Conservation (phyloP, 2,888 invertebrate species). For the Diaphora mendica region DNA sequence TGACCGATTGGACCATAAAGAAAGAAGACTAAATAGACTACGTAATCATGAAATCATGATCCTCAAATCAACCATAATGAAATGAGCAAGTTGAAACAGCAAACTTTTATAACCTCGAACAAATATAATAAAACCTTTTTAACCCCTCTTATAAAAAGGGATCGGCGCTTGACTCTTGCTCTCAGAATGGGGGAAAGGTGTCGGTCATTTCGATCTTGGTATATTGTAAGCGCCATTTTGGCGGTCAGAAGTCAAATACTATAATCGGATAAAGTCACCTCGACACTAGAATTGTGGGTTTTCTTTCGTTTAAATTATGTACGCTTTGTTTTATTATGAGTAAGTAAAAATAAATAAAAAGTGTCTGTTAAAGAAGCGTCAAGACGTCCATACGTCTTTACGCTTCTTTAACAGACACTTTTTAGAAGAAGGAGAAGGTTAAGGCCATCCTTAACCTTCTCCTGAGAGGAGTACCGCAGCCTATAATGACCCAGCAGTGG, state of each 20-base stretch:
- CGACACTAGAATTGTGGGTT: slow-evolving; percentile 35
- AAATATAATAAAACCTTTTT: background rate
- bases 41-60: too few relatives aligned
- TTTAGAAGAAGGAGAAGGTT: too few relatives aligned
- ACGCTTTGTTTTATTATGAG: background rate
- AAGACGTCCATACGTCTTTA: too few relatives aligned
- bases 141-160: slow-evolving; percentile 9
- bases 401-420: too few relatives aligned
- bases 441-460: too few relatives aligned
- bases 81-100: background rate
- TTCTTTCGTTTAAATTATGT: slow-evolving; percentile 20
- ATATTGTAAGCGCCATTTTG: slow-evolving; percentile 2
- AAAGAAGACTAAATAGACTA: too few relatives aligned
- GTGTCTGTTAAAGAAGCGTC: too few relatives aligned
- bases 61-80: background rate
- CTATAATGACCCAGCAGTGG: too few relatives aligned
- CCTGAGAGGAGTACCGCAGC: too few relatives aligned
- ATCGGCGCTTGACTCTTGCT: background rate
- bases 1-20: too few relatives aligned
- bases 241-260: slow-evolving; percentile 41
- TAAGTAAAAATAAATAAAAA: background rate
- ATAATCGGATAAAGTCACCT: slow-evolving; percentile 46
- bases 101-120: background rate
- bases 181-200: background rate
- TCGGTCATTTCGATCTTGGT: slow-evolving; percentile 2